Percentiles rank a stretch among this genome's conserved stretches.
Evolutionary conservation across 2,113 vertebrate genomes (phyloP).

Genomic region (Protobothrops flavoviridis): DNA sequence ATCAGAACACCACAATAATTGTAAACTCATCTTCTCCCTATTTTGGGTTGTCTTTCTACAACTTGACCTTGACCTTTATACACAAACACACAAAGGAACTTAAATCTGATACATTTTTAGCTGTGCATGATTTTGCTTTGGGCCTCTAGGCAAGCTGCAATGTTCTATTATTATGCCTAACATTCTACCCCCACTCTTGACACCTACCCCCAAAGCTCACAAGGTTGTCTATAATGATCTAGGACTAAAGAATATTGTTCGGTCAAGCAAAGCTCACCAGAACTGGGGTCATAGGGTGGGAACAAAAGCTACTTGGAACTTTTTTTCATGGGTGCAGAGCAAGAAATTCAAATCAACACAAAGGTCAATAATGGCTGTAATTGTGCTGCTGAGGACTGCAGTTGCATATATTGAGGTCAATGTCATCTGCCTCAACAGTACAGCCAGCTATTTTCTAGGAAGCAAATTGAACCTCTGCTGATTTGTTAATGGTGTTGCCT

Average conservation of each 20-base stretch:
- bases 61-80: neutral
- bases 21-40: neutral
- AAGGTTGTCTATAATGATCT: neutral
- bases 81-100: neutral
- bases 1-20: neutral
- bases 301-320: neutral
- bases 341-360: conserved; percentile 3
- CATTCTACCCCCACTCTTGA: neutral
- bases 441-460: neutral
- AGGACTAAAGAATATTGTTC: neutral
- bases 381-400: no score
- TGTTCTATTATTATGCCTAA: neutral
- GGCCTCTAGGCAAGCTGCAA: neutral
- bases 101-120: neutral
- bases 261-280: neutral
- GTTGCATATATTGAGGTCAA: neutral
- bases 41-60: neutral
- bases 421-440: neutral
- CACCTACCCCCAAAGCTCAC: neutral
- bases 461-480: no score
- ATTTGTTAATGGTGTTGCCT: no score
- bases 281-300: neutral
- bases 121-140: neutral
- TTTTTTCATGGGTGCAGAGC: neutral
- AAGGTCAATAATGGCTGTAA: neutral